Percentiles rank a stretch among this genome's conserved stretches.
Conservation (phyloP, 1,140 invertebrate genomes). For the Ridgeia piscesae region DNA sequence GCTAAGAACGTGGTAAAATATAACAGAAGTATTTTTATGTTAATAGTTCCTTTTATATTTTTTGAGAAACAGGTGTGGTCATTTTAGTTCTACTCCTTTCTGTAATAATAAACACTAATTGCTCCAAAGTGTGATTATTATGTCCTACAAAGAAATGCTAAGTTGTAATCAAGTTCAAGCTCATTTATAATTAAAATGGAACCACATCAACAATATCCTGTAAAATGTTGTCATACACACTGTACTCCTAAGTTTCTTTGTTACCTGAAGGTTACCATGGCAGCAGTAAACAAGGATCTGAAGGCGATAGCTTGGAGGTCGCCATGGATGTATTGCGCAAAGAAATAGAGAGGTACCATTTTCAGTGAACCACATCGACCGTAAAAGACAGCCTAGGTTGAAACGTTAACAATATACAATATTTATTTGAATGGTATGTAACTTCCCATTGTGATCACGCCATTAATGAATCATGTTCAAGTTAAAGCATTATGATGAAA, state of each 20-base stretch:
- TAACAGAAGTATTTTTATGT: too few relatives aligned
- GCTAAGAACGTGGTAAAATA: too few relatives aligned
- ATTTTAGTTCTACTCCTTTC: too few relatives aligned
- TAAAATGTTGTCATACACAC: neutral
- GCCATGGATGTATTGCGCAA: constrained; percentile 43
- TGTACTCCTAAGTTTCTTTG: neutral
- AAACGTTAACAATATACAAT: neutral
- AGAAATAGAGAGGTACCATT: constrained; percentile 42
- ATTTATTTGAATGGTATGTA: too few relatives aligned
- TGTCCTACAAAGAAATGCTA: too few relatives aligned
- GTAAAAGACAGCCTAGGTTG: neutral
- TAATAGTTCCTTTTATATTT: too few relatives aligned
- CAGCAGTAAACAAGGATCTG: constrained; percentile 35
- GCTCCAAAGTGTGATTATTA: too few relatives aligned
- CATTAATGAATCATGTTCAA: neutral
- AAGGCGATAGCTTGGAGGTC: constrained; percentile 44
- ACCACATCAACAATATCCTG: neutral
- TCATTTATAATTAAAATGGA: too few relatives aligned
- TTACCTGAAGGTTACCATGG: constrained; percentile 46
- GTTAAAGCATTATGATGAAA: neutral
- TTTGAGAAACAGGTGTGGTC: too few relatives aligned
- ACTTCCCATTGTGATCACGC: too few relatives aligned
- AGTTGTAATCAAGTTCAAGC: too few relatives aligned
- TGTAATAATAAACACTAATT: too few relatives aligned
- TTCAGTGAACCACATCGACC: neutral